Evolutionary conservation across 2,888 invertebrate genomes (phyloP).

Genomic region (Dicroscelio sp.): DNA sequence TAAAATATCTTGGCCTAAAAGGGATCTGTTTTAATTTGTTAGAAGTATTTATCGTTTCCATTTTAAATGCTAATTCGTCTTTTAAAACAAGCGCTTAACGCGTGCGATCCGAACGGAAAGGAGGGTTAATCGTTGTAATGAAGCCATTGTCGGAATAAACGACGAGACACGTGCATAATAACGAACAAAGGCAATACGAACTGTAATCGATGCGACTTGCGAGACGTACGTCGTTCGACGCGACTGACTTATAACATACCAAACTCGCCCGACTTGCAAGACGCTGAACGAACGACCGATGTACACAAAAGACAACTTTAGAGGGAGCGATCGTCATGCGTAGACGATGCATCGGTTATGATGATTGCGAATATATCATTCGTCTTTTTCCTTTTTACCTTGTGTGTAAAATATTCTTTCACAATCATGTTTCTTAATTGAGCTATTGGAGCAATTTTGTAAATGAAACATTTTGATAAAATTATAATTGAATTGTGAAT

Average conservation of each 20-base stretch:
- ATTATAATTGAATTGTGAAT: no score
- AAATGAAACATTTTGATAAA: no score
- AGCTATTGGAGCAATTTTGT: no score
- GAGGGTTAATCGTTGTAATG: background rate
- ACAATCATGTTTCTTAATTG: background rate
- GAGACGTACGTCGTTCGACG: slow-evolving; percentile 85
- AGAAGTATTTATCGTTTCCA: slow-evolving; percentile 26
- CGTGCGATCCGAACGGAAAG: slow-evolving; percentile 18
- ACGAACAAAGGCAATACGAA: slow-evolving; percentile 10
- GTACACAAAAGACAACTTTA: slow-evolving; percentile 87
- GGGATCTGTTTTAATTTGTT: background rate
- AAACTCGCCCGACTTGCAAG: slow-evolving; percentile 88
- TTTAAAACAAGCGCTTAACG: background rate
- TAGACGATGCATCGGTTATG: background rate
- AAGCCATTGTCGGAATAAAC: slow-evolving; percentile 5
- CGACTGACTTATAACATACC: slow-evolving; percentile 88
- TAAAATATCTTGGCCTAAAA: slow-evolving; percentile 32
- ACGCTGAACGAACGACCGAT: slow-evolving; percentile 87
- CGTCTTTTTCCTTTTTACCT: background rate
- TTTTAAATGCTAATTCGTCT: slow-evolving; percentile 8
- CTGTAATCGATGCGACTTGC: slow-evolving; percentile 53
- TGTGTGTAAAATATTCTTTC: no score
- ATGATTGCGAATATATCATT: background rate
- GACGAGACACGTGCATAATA: slow-evolving; percentile 28
- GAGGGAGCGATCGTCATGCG: slow-evolving; percentile 65